These are phyloP conservation scores for Platycheirus albimanus DNA, from an alignment of 2,888 invertebrate genomes.

Conservation along the genomic window DNA sequence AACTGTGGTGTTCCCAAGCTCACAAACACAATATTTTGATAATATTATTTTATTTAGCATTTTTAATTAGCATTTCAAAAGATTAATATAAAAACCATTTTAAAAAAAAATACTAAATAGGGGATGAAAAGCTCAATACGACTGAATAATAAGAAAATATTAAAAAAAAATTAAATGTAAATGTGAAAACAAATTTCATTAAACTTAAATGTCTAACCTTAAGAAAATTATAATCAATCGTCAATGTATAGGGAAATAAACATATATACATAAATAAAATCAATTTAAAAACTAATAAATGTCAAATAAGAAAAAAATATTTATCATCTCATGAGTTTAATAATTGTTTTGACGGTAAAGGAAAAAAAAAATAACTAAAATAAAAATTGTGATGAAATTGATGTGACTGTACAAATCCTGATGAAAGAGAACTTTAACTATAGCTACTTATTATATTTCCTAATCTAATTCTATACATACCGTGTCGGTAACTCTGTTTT, in stretches of 20 bases:
- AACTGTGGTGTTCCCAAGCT: no score
- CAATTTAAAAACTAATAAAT: constrained; percentile 27
- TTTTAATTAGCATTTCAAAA: no score
- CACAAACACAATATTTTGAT: no score
- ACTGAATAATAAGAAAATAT: constrained; percentile 69
- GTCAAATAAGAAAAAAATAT: constrained; percentile 19
- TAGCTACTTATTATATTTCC: constrained; percentile 4
- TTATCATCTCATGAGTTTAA: constrained; percentile 34
- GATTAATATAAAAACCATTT: constrained; percentile 23
- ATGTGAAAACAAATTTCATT: constrained; percentile 5
- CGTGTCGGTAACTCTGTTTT: constrained; percentile 27
- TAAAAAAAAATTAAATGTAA: constrained; percentile 25
- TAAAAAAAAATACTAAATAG: constrained; percentile 66
- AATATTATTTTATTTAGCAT: no score
- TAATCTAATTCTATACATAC: constrained; percentile 11
- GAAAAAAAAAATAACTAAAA: constrained; percentile 9
- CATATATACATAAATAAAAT: no score
- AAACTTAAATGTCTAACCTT: constrained; percentile 55
- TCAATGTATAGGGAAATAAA: constrained; percentile 62
- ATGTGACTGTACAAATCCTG: constrained; percentile 62
- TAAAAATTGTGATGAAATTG: constrained; percentile 67
- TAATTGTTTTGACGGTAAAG: constrained; percentile 9
- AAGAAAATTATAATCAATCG: constrained; percentile 55
- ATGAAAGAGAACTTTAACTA: constrained; percentile 3
- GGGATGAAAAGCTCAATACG: constrained; percentile 76